A percentile compares a stretch with the other conserved stretches of the same genome.
Conservation (phyloP, 2,113 vertebrate genomes). For the Lethenteron camtschaticum region DNA sequence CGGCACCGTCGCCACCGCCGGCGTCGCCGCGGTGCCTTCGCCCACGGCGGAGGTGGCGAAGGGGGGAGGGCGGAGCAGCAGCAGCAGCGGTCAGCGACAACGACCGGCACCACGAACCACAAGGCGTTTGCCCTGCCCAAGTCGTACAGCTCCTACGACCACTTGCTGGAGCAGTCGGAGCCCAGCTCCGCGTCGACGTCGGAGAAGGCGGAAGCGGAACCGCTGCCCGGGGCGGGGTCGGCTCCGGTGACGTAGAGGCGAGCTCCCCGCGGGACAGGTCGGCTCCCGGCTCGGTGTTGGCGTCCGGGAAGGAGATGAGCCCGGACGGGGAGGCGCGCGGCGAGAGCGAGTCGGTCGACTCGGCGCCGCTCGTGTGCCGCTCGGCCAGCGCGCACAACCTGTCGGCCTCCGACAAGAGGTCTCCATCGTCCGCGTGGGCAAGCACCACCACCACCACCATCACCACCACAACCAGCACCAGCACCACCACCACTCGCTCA, state of each 20-base stretch:
- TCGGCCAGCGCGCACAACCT: slow-evolving; percentile 72
- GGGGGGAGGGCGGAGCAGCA: not conserved
- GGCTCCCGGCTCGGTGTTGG: slow-evolving; percentile 16
- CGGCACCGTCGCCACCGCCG: slow-evolving; percentile 18
- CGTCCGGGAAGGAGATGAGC: slow-evolving; percentile 17
- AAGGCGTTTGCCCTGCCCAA: slow-evolving; percentile 19
- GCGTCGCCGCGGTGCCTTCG: slow-evolving; percentile 12
- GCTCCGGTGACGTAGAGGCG: slow-evolving; percentile 12
- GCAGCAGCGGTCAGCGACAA: not conserved
- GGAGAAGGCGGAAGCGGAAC: not conserved
- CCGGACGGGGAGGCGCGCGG: slow-evolving; percentile 19
- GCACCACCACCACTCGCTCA: not conserved
- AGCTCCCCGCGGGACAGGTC: slow-evolving; percentile 17
- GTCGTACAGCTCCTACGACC: slow-evolving; percentile 31
- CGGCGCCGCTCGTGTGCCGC: slow-evolving; percentile 36
- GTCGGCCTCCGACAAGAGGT: slow-evolving; percentile 19
- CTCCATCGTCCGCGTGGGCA: slow-evolving; percentile 8
- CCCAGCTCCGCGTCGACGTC: not conserved
- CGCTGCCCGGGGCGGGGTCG: slow-evolving; percentile 5
- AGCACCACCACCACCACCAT: slow-evolving; percentile 20
- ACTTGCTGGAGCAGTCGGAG: slow-evolving; percentile 13
- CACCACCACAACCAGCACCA: not conserved
- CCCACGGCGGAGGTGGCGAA: not conserved
- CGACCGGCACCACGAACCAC: slow-evolving; percentile 11
- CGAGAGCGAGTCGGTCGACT: slow-evolving; percentile 29